phyloP scores from a whole-genome alignment of 2,888 invertebrate species.

The Pandemis cinnamomeana region DNA sequence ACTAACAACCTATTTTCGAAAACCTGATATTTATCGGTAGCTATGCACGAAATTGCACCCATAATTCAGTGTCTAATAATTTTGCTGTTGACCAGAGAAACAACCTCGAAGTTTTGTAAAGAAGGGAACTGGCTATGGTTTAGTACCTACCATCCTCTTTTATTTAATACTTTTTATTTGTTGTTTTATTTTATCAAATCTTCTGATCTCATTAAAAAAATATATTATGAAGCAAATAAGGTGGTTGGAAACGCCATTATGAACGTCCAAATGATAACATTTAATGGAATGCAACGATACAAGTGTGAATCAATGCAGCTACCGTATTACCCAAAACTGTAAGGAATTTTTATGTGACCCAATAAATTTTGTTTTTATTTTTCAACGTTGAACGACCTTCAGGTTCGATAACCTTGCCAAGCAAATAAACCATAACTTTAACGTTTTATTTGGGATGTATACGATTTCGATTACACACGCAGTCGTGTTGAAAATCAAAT shows the following conservation, averaged over 20 bases:
- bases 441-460: conserved; percentile 22
- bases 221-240: no score
- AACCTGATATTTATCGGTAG: conserved; percentile 24
- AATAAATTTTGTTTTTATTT: conserved; percentile 27
- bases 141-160: no score
- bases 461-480: conserved; percentile 13
- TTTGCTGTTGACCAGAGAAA: not conserved
- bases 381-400: conserved; percentile 28
- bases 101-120: no score
- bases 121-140: no score
- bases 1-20: conserved; percentile 27
- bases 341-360: conserved; percentile 33
- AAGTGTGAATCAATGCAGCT: not conserved
- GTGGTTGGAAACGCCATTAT: not conserved
- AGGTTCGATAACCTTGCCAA: conserved; percentile 23
- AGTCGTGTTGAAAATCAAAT: conserved; percentile 13
- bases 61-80: not conserved
- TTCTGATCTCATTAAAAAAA: no score
- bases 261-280: not conserved
- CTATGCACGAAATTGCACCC: conserved; percentile 13
- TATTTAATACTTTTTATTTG: no score
- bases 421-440: conserved; percentile 19
- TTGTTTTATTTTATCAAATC: no score
- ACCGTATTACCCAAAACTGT: conserved; percentile 18
- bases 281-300: conserved; percentile 4